phyloP scores from a whole-genome alignment of 2,113 vertebrate species.

The Elgaria multicarinata region DNA sequence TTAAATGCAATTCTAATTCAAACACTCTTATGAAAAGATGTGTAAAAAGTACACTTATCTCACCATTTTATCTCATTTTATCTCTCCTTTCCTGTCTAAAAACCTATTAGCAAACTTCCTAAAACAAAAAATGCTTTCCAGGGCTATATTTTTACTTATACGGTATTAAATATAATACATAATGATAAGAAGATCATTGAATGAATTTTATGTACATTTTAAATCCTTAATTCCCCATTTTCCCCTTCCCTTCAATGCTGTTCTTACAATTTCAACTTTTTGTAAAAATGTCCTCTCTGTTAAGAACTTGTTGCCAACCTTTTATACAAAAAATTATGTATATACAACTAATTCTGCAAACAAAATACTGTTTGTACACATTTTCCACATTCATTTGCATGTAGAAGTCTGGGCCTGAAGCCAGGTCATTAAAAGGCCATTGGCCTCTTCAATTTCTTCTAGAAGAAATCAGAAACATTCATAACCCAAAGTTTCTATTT shows the following conservation, averaged over 20 bases:
- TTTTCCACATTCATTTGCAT: background rate
- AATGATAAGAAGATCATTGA: background rate
- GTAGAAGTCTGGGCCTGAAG: background rate
- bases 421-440: background rate
- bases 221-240: background rate
- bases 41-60: too few species aligned
- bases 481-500: background rate
- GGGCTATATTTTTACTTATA: background rate
- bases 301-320: background rate
- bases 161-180: background rate
- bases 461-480: background rate
- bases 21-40: too few species aligned
- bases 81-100: background rate
- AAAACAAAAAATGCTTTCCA: background rate
- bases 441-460: background rate
- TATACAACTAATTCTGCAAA: background rate
- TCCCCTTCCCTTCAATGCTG: background rate
- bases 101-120: background rate
- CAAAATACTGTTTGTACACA: background rate
- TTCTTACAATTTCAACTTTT: background rate
- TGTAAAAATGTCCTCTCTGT: background rate
- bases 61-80: background rate
- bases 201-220: too few species aligned
- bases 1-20: background rate
- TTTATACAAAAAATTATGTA: background rate